phyloP scores from a whole-genome alignment of 2,113 vertebrate genomes.

The Archilochus colubris region DNA sequence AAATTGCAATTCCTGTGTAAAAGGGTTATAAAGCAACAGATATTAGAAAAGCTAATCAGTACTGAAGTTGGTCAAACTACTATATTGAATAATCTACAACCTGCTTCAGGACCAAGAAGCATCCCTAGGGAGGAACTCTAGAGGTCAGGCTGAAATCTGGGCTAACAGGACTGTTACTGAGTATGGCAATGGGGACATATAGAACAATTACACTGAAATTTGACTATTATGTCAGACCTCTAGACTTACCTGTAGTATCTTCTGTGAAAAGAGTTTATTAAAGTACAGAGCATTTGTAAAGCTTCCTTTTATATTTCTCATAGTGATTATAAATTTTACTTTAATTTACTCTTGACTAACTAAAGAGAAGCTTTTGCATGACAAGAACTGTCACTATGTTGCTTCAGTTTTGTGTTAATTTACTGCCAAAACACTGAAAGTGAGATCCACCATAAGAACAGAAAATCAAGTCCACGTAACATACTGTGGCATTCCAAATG shows the following conservation, averaged over 20 bases:
- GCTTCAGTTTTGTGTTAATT: background rate
- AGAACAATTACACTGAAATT: background rate
- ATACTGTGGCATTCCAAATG: background rate
- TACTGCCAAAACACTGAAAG: background rate
- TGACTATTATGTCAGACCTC: background rate
- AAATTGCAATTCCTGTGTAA: background rate
- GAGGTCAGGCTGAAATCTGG: background rate
- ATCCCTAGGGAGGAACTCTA: background rate
- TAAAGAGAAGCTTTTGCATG: background rate
- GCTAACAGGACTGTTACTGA: background rate
- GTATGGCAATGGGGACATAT: too few species aligned
- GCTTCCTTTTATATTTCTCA: background rate
- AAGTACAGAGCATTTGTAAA: background rate
- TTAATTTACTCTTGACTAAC: background rate
- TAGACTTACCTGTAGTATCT: background rate
- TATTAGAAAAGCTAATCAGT: background rate
- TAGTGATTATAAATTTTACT: background rate
- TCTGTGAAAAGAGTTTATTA: background rate
- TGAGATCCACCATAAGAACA: background rate
- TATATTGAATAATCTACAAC: background rate
- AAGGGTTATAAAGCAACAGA: background rate
- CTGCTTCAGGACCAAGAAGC: background rate
- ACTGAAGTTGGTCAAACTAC: background rate
- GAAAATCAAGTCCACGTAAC: background rate
- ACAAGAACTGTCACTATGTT: background rate